phyloP scores from a whole-genome alignment of 1,140 invertebrate genomes.

The Sinonovacula constricta region DNA sequence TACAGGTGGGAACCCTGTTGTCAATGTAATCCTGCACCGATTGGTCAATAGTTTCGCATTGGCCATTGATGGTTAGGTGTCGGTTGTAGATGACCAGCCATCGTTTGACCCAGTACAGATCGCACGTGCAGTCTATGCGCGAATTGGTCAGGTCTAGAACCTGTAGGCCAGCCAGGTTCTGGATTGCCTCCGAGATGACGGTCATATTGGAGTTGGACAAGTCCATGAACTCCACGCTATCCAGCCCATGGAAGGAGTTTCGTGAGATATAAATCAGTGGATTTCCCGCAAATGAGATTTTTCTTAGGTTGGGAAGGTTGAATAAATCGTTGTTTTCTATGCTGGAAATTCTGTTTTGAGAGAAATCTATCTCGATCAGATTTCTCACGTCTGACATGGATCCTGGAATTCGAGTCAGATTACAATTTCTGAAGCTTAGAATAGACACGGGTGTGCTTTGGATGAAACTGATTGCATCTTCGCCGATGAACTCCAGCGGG shows the following conservation, averaged over 20 bases:
- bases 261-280: constrained; percentile 33
- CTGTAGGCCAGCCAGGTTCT: constrained; percentile 1
- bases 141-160: constrained; percentile 5
- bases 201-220: constrained; percentile 9
- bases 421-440: constrained; percentile 21
- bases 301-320: not conserved
- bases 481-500: constrained; percentile 4
- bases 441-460: not conserved
- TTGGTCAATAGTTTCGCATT: constrained; percentile 20
- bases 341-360: constrained; percentile 19
- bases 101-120: constrained; percentile 20
- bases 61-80: not conserved
- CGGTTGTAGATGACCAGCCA: not conserved
- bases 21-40: constrained; percentile 21
- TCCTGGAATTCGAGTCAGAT: constrained; percentile 16
- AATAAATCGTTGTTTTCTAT: constrained; percentile 18
- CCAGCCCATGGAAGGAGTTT: not conserved
- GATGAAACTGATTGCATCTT: constrained; percentile 4
- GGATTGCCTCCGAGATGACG: constrained; percentile 15
- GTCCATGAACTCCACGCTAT: constrained; percentile 1
- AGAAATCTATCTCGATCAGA: constrained; percentile 17
- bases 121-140: constrained; percentile 33
- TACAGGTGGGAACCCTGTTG: constrained; percentile 10
- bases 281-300: constrained; percentile 1
- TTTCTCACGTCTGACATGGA: constrained; percentile 6